Conservation (phyloP, 2,113 vertebrate species). For the Talpa occidentalis region DNA sequence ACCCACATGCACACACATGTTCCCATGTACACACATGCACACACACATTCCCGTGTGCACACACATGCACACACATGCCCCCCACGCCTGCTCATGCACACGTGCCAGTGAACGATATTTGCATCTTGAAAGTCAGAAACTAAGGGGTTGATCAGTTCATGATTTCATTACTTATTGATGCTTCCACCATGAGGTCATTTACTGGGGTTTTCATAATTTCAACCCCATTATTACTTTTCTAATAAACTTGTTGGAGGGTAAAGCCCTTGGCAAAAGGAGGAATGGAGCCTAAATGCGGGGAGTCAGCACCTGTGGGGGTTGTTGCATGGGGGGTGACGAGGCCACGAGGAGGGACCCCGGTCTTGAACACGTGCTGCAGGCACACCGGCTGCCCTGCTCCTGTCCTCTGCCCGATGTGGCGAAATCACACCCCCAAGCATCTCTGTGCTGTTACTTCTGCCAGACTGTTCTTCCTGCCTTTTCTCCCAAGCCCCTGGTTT, state of each 20-base stretch:
- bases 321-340: too few relatives aligned
- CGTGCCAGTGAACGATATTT: background rate
- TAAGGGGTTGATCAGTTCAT: background rate
- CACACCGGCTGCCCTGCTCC: background rate
- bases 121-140: background rate
- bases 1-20: too few relatives aligned
- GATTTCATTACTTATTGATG: background rate
- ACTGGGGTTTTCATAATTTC: background rate
- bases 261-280: background rate
- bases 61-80: too few relatives aligned
- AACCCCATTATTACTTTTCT: background rate
- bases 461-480: too few relatives aligned
- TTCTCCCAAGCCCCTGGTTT: background rate
- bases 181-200: background rate
- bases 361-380: too few relatives aligned
- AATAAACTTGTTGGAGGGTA: background rate
- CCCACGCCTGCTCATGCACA: too few relatives aligned
- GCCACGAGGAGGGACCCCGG: too few relatives aligned
- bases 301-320: background rate
- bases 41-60: too few relatives aligned
- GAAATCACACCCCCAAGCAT: too few relatives aligned
- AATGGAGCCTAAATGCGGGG: background rate
- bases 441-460: background rate
- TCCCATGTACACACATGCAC: too few relatives aligned
- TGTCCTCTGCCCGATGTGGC: rapidly evolving